These are phyloP conservation scores for Toxotes lorentzi DNA, from an alignment of 2,797 vertebrate species.

Conservation along the genomic window DNA sequence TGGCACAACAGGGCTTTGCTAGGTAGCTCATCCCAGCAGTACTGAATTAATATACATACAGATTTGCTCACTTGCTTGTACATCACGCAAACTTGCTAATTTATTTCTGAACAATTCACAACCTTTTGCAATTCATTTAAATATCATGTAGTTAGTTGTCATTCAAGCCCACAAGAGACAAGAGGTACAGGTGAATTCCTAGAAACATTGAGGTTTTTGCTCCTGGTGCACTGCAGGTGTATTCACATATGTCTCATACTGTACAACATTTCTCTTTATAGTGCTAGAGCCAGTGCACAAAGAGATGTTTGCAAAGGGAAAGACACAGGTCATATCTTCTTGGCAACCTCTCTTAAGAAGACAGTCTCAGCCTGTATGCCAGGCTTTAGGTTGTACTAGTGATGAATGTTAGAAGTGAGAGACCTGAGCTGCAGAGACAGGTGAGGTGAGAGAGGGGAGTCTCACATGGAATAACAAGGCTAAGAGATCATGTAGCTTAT, in stretches of 20 bases:
- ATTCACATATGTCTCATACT: neutral
- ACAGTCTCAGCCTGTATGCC: neutral
- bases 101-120: conserved; percentile 26
- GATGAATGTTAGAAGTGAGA: conserved; percentile 40
- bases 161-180: conserved; percentile 4
- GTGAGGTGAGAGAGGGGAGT: conserved; percentile 32
- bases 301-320: neutral
- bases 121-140: conserved; percentile 28
- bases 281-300: neutral
- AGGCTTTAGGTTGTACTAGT: conserved; percentile 16
- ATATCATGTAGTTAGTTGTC: conserved; percentile 8
- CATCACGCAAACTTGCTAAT: conserved; percentile 6
- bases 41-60: conserved; percentile 49
- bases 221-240: conserved; percentile 19
- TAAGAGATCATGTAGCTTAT: conserved; percentile 48
- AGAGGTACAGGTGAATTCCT: conserved; percentile 14
- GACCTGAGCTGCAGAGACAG: conserved; percentile 18
- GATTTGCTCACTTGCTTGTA: conserved; percentile 41
- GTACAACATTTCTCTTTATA: neutral
- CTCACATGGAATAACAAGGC: conserved; percentile 32
- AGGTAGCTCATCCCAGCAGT: conserved; percentile 25
- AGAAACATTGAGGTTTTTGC: neutral
- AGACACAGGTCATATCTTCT: conserved; percentile 13
- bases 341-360: conserved; percentile 22
- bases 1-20: conserved; percentile 43